phyloP scores from a whole-genome alignment of 2,797 vertebrate species.

The Lepidocolaptes lacrymiger region DNA sequence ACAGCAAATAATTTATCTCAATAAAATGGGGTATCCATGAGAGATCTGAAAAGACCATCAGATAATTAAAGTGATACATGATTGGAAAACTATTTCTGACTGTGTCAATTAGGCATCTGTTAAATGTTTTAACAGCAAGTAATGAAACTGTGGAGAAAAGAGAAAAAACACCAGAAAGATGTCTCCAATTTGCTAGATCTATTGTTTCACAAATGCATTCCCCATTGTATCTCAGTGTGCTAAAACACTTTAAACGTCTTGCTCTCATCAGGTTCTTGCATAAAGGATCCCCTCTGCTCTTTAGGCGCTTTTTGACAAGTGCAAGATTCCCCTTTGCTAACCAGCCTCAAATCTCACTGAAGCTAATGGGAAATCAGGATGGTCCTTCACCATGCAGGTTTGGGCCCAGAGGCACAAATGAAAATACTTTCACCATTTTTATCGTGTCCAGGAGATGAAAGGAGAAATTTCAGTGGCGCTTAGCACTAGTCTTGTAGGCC shows the following conservation, averaged over 20 bases:
- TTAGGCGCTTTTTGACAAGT: constrained; percentile 53
- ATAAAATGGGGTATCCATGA: background rate
- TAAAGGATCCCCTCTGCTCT: constrained; percentile 58
- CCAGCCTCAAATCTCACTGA: constrained; percentile 34
- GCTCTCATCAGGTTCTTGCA: constrained; percentile 50
- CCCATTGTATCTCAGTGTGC: constrained; percentile 22
- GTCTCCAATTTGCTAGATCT: constrained; percentile 12
- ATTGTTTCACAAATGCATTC: constrained; percentile 52
- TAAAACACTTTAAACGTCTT: constrained; percentile 41
- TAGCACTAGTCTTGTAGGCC: background rate
- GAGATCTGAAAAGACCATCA: constrained; percentile 12
- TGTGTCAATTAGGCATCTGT: constrained; percentile 53
- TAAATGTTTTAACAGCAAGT: constrained; percentile 47
- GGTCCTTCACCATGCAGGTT: background rate
- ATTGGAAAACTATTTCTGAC: constrained; percentile 43
- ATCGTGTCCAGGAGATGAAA: constrained; percentile 62
- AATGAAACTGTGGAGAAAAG: constrained; percentile 42
- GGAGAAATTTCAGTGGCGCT: background rate
- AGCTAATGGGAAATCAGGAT: constrained; percentile 56
- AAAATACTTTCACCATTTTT: constrained; percentile 56
- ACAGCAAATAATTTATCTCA: constrained; percentile 20
- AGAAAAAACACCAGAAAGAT: background rate
- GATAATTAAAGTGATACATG: constrained; percentile 43
- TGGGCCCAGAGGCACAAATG: constrained; percentile 44
- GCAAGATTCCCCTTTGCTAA: constrained; percentile 30